phyloP scores from a whole-genome alignment of 2,113 vertebrate species.

The Malurus elegans region DNA sequence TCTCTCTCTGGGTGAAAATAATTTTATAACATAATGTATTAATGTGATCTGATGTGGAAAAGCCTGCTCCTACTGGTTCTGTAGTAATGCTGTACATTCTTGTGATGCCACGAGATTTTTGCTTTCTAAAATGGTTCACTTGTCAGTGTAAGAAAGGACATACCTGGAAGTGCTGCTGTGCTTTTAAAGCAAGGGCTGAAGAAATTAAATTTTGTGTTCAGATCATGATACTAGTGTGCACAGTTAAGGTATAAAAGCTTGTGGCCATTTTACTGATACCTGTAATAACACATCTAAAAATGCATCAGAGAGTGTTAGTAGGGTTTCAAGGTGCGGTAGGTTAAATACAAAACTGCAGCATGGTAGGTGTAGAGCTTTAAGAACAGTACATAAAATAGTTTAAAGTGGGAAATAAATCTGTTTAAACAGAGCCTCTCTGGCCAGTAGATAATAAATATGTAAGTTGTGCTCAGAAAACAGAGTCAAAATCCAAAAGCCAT shows the following conservation, averaged over 20 bases:
- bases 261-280: background rate
- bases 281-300: background rate
- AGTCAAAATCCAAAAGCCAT: background rate
- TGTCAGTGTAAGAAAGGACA: background rate
- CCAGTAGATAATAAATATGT: background rate
- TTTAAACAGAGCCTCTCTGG: background rate
- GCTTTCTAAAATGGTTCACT: background rate
- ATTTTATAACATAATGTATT: background rate
- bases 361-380: background rate
- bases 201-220: background rate
- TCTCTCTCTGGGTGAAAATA: background rate
- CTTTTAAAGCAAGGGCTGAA: background rate
- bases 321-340: background rate
- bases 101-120: too few relatives aligned
- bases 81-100: background rate
- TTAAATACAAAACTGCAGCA: background rate
- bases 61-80: background rate
- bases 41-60: background rate
- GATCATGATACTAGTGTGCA: background rate
- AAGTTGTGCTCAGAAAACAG: background rate
- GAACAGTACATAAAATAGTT: background rate
- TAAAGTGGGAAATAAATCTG: background rate
- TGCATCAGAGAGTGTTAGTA: background rate
- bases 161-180: background rate
- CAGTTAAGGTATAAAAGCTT: background rate